Conservation (phyloP, 2,888 invertebrate species). For the Arrhopalites spinosus region DNA sequence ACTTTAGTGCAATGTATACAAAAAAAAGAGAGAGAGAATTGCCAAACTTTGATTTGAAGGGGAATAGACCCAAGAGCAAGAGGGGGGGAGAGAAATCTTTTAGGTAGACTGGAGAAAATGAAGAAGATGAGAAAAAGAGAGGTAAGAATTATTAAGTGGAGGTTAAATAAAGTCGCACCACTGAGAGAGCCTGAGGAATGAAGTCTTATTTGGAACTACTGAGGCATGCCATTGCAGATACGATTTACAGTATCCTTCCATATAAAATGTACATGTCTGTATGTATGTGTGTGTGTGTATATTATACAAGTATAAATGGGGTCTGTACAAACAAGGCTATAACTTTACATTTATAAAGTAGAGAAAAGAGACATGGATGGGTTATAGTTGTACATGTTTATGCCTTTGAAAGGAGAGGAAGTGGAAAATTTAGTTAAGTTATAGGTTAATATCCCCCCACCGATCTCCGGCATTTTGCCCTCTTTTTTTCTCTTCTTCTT, state of each 20-base stretch:
- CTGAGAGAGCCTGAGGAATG: background rate
- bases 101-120: background rate
- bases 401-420: background rate
- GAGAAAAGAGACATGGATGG: background rate
- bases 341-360: no score
- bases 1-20: no score
- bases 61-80: background rate
- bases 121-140: background rate
- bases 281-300: no score
- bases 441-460: slow-evolving; percentile 12
- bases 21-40: no score
- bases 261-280: background rate
- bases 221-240: slow-evolving; percentile 7
- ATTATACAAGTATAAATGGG: no score
- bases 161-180: slow-evolving; percentile 15
- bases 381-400: background rate
- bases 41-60: no score
- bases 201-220: background rate
- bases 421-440: slow-evolving; percentile 18
- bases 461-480: background rate
- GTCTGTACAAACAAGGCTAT: no score
- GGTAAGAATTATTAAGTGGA: slow-evolving; percentile 17
- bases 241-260: background rate
- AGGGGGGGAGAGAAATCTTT: background rate
- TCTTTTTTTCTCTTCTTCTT: background rate